Conservation (phyloP, 1,140 invertebrate genomes). For the Stenopsyche tienmushanensis region DNA sequence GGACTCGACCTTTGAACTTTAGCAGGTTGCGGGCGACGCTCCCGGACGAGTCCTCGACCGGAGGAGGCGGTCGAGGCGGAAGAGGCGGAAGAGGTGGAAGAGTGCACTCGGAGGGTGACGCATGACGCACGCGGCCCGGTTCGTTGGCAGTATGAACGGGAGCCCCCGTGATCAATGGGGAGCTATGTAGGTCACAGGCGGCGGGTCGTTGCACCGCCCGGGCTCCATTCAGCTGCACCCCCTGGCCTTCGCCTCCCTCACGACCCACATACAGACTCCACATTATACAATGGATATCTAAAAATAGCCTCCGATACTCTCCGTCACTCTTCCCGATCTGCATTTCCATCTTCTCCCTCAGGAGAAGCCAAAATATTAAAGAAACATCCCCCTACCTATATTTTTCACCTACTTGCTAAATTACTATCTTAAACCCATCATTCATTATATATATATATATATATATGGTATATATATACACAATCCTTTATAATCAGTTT, state of each 20-base stretch:
- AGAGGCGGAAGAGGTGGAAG: neutral
- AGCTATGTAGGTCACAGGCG: slow-evolving; percentile 27
- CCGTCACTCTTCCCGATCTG: neutral
- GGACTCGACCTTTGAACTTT: neutral
- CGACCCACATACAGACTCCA: slow-evolving; percentile 31
- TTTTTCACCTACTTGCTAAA: no score
- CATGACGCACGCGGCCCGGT: slow-evolving; percentile 13
- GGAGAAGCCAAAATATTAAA: no score
- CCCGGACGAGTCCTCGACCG: neutral
- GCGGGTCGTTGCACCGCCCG: slow-evolving; percentile 23
- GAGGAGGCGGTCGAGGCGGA: neutral
- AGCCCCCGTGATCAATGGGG: slow-evolving; percentile 29
- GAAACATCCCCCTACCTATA: no score
- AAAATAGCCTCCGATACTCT: slow-evolving; percentile 25
- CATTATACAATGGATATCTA: slow-evolving; percentile 29
- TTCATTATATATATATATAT: no score
- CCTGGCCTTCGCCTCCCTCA: slow-evolving; percentile 19
- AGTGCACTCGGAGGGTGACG: neutral
- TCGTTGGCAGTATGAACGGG: slow-evolving; percentile 12
- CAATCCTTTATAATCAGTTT: no score
- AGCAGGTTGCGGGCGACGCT: neutral
- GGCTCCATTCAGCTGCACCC: slow-evolving; percentile 22
- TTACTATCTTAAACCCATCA: no score
- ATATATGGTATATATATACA: no score
- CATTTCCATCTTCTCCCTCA: slow-evolving; percentile 7